These are phyloP conservation scores for Melangyna quadrimaculata DNA, from an alignment of 2,888 invertebrate genomes.

Conservation along the genomic window DNA sequence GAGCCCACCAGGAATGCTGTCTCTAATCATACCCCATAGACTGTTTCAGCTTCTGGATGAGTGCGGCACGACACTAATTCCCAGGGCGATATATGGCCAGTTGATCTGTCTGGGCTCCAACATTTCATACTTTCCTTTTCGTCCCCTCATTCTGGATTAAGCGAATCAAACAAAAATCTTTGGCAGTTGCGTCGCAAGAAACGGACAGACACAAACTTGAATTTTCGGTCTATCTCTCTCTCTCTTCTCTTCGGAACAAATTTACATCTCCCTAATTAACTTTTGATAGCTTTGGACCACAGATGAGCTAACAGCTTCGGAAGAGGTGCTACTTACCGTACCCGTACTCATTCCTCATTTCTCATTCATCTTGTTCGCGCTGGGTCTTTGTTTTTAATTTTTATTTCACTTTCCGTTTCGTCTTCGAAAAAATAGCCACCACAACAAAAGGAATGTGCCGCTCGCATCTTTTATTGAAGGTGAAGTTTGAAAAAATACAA, in stretches of 20 bases:
- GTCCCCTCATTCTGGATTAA: constrained; percentile 47
- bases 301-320: constrained; percentile 57
- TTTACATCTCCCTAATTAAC: constrained; percentile 70
- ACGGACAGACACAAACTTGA: neutral
- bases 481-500: neutral
- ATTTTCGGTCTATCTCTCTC: neutral
- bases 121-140: neutral
- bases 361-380: constrained; percentile 69
- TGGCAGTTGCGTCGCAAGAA: constrained; percentile 32
- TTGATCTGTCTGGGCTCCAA: constrained; percentile 50
- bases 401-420: constrained; percentile 70
- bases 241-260: constrained; percentile 2
- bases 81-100: constrained; percentile 66
- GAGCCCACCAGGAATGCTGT: constrained; percentile 68
- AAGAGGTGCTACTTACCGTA: constrained; percentile 70
- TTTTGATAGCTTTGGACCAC: constrained; percentile 70
- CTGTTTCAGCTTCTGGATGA: constrained; percentile 68
- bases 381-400: constrained; percentile 68
- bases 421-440: constrained; percentile 35
- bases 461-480: constrained; percentile 11
- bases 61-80: constrained; percentile 71
- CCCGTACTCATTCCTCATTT: constrained; percentile 61
- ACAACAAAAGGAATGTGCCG: constrained; percentile 57
- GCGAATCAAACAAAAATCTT: constrained; percentile 37
- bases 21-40: constrained; percentile 53